Evolutionary conservation across 2,797 vertebrate species (phyloP), one percentile per base, ranked within the genome.

Genomic region (Mastacembelus armatus): DNA sequence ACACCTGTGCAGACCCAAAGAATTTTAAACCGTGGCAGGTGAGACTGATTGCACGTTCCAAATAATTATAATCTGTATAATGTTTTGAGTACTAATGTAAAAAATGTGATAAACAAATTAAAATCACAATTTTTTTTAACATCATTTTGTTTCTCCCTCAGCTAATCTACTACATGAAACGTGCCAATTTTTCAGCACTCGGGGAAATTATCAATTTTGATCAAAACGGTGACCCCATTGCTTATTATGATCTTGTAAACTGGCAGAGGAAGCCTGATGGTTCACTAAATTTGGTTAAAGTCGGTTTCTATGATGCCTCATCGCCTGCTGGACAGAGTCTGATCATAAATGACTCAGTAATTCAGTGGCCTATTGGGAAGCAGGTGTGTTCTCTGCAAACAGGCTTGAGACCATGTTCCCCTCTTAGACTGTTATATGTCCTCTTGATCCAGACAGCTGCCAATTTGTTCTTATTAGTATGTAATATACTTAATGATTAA

Each of bases 181-280:
- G 1, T 40, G 81, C 90, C 4, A 74, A 83, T 44, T 94, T 94
- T 71, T 90, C 85, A 45, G 70, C 69, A 30, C 33, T 86, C 7
- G 92, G 91, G 1, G 90, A 92, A 40, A 81, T 86, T 43, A 82
- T 94, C 26, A 80, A 71, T 51, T 94, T 94, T 77, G 92, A 94
- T 78, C 62, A 85, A 35, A 93, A 93, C 4, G 93, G 92, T 21
- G 92, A 94, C 60, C 90, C 93, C 0, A 85, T 92, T 52, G 92
- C 91, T 40, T 92, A 91, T 33, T 94, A 94, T 57, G 93, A 94
- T 61, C 75, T 94, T 5, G 68, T 94, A 62, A 94, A 94, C 80
- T 93, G 92, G 93, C 89, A 93, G 38, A 80, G 45, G 63, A 83
- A 33, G 4, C 44, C 71, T 15, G 86, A 91, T 19, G 89, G 91